These are phyloP conservation scores for Hermaeophaga mercurialis DNA, from an alignment of 2,888 invertebrate genomes.

Conservation along the genomic window DNA sequence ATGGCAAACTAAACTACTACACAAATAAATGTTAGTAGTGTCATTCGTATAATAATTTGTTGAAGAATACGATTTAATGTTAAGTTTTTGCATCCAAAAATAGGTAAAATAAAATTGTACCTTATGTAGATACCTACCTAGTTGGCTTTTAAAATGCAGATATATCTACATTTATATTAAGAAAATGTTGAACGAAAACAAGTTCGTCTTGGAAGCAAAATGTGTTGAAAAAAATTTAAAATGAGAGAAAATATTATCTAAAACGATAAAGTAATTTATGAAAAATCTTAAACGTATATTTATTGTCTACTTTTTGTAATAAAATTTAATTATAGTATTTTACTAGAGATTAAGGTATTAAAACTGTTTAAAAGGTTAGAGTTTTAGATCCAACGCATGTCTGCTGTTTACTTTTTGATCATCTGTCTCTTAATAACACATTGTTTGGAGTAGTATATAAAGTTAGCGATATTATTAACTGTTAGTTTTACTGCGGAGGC, in stretches of 20 bases:
- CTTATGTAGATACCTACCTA: too few relatives aligned
- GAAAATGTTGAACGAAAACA: too few relatives aligned
- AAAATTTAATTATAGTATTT: slow-evolving; percentile 21
- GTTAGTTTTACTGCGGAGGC: slow-evolving; percentile 51
- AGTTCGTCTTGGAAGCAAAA: not conserved
- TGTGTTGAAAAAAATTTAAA: not conserved
- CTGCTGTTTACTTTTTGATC: slow-evolving; percentile 50
- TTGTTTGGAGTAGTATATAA: slow-evolving; percentile 51
- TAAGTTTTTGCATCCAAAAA: too few relatives aligned
- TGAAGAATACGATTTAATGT: too few relatives aligned
- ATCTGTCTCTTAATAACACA: slow-evolving; percentile 49
- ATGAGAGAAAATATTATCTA: not conserved
- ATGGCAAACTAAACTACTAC: too few relatives aligned
- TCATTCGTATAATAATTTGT: too few relatives aligned
- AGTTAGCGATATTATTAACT: slow-evolving; percentile 48
- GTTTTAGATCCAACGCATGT: slow-evolving; percentile 45
- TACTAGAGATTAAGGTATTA: slow-evolving; percentile 42
- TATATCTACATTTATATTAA: too few relatives aligned
- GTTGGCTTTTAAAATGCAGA: too few relatives aligned
- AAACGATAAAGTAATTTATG: not conserved
- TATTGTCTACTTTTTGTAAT: too few relatives aligned
- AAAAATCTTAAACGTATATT: too few relatives aligned
- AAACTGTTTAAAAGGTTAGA: slow-evolving; percentile 40
- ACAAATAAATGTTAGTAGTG: too few relatives aligned
- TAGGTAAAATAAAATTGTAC: too few relatives aligned